phyloP scores from a whole-genome alignment of 1,140 invertebrate species.

The Drosophila sp. region DNA sequence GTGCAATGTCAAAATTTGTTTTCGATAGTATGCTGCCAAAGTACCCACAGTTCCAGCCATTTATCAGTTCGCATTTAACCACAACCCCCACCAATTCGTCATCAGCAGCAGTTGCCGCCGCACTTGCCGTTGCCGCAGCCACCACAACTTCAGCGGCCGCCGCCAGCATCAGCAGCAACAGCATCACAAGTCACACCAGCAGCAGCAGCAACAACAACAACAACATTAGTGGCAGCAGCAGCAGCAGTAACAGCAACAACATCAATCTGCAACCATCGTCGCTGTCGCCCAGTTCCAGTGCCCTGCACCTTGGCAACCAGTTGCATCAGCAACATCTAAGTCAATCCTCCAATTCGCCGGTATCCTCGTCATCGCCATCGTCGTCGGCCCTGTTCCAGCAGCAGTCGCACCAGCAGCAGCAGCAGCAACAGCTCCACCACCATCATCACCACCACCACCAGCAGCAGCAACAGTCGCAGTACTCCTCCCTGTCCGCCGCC shows the following conservation, averaged over 20 bases:
- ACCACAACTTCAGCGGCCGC: constrained; percentile 70
- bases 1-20: constrained; percentile 97
- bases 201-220: constrained; percentile 47
- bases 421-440: constrained; percentile 39
- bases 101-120: constrained; percentile 85
- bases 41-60: constrained; percentile 92
- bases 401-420: constrained; percentile 32
- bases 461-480: constrained; percentile 63
- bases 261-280: constrained; percentile 83
- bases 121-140: constrained; percentile 76
- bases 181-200: constrained; percentile 70
- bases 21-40: constrained; percentile 98
- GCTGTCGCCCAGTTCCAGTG: constrained; percentile 67
- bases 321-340: constrained; percentile 63
- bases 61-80: constrained; percentile 84
- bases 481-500: constrained; percentile 74
- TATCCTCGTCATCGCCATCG: constrained; percentile 77
- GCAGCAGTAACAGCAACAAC: constrained; percentile 82
- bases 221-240: constrained; percentile 59
- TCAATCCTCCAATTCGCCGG: constrained; percentile 78
- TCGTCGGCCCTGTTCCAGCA: constrained; percentile 45
- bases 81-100: constrained; percentile 84
- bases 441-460: constrained; percentile 37
- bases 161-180: constrained; percentile 79
- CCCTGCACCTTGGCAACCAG: constrained; percentile 45